Conservation (phyloP, 2,113 vertebrate genomes). For the Illadopsis cleaveri region DNA sequence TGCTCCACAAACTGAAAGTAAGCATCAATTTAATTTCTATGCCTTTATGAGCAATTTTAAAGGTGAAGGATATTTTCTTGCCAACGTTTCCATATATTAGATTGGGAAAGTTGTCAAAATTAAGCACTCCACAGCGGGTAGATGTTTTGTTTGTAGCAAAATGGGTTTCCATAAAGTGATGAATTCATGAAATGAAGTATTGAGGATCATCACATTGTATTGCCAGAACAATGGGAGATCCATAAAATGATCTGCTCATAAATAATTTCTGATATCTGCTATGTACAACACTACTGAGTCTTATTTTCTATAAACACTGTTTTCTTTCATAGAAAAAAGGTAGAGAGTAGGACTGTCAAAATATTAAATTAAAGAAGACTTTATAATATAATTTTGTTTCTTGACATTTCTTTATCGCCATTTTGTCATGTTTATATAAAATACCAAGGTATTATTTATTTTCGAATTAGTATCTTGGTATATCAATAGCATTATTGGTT, state of each 20-base stretch:
- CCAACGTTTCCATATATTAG: neutral
- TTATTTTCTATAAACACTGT: slow-evolving; percentile 44
- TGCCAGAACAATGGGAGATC: slow-evolving; percentile 56
- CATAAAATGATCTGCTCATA: slow-evolving; percentile 49
- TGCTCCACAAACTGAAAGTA: neutral
- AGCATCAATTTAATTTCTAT: neutral
- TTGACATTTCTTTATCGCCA: slow-evolving; percentile 18
- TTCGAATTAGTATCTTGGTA: slow-evolving; percentile 54
- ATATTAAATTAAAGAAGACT: slow-evolving; percentile 61
- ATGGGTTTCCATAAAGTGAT: slow-evolving; percentile 46
- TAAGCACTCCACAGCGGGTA: slow-evolving; percentile 36
- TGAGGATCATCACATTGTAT: slow-evolving; percentile 38
- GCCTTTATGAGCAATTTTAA: neutral
- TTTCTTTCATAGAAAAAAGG: slow-evolving; percentile 44
- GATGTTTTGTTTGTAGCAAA: slow-evolving; percentile 28
- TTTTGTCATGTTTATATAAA: slow-evolving; percentile 26
- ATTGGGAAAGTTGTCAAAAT: slow-evolving; percentile 56
- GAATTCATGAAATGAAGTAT: slow-evolving; percentile 44
- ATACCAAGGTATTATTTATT: slow-evolving; percentile 25
- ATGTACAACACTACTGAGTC: neutral
- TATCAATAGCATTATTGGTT: slow-evolving; percentile 44
- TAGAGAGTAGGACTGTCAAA: slow-evolving; percentile 39
- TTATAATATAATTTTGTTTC: slow-evolving; percentile 54
- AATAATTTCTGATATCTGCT: slow-evolving; percentile 48
- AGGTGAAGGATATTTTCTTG: slow-evolving; percentile 16